Percentiles rank a stretch among this genome's conserved stretches.
phyloP scores from a whole-genome alignment of 1,140 invertebrate species.

The Antheraea mylitta region DNA sequence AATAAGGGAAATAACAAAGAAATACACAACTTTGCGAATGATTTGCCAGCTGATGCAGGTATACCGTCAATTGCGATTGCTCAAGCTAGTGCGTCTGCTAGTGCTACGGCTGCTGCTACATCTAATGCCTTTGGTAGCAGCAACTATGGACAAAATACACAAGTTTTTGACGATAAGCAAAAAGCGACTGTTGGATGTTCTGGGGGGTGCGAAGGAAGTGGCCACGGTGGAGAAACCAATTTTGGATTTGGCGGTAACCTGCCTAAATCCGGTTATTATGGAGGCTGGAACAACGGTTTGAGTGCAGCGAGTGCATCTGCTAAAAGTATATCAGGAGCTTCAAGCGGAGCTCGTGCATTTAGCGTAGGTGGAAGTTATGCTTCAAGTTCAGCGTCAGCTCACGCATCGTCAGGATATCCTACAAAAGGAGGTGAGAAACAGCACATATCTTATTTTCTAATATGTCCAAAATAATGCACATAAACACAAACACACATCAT shows the following conservation, averaged over 20 bases:
- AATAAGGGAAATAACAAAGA: neutral
- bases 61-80: conserved; percentile 34
- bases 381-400: conserved; percentile 51
- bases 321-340: conserved; percentile 43
- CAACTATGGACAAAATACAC: neutral
- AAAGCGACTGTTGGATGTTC: conserved; percentile 18
- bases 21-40: neutral
- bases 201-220: conserved; percentile 21
- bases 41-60: conserved; percentile 8
- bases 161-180: conserved; percentile 10
- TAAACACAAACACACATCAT: no score
- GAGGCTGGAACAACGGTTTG: conserved; percentile 11
- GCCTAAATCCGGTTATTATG: conserved; percentile 1
- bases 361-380: conserved; percentile 42
- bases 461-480: no score
- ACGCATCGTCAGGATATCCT: conserved; percentile 52
- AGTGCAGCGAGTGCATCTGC: conserved; percentile 37
- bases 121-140: conserved; percentile 13
- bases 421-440: conserved; percentile 54
- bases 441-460: neutral
- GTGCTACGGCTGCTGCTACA: conserved; percentile 21
- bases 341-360: conserved; percentile 32
- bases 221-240: neutral
- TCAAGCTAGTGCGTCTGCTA: conserved; percentile 32
- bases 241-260: conserved; percentile 7